phyloP scores from a whole-genome alignment of 2,888 invertebrate genomes.

The Odontothrips loti region DNA sequence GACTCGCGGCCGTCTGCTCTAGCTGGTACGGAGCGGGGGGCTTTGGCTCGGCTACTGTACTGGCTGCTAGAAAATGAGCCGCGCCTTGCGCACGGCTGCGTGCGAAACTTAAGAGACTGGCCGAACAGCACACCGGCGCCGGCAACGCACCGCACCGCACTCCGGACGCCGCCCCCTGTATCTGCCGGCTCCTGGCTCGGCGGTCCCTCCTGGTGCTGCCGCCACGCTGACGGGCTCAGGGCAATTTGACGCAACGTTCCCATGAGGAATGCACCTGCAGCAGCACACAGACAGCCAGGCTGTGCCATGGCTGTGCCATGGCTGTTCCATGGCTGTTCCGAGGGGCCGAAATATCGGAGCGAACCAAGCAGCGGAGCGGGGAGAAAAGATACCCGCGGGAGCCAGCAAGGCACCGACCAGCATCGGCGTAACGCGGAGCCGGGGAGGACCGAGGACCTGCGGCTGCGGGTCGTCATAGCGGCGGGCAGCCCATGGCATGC shows the following conservation, averaged over 20 bases:
- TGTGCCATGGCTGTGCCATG: neutral
- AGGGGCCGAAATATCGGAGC: too few species aligned
- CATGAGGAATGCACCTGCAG: neutral
- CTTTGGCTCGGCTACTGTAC: neutral
- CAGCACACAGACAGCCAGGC: neutral
- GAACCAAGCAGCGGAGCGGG: too few species aligned
- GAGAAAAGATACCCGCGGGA: too few species aligned
- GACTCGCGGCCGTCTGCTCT: neutral
- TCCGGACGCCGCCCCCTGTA: neutral
- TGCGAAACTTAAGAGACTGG: neutral
- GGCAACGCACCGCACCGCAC: neutral
- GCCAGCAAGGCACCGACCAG: too few species aligned
- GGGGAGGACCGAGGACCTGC: too few species aligned
- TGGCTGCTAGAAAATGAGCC: neutral
- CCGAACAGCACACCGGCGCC: neutral
- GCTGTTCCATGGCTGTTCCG: neutral
- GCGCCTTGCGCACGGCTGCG: neutral
- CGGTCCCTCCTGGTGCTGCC: neutral
- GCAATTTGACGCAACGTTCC: neutral
- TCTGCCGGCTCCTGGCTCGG: neutral
- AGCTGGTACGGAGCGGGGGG: too few species aligned
- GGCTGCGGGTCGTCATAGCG: too few species aligned
- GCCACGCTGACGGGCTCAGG: neutral
- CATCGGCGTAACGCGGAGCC: too few species aligned
- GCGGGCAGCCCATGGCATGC: too few species aligned